A percentile compares a stretch with the other conserved stretches of the same genome.
Evolutionary conservation across 92 coral and sea anemone species (phyloP).

Genomic region (Siderastrea radians): DNA sequence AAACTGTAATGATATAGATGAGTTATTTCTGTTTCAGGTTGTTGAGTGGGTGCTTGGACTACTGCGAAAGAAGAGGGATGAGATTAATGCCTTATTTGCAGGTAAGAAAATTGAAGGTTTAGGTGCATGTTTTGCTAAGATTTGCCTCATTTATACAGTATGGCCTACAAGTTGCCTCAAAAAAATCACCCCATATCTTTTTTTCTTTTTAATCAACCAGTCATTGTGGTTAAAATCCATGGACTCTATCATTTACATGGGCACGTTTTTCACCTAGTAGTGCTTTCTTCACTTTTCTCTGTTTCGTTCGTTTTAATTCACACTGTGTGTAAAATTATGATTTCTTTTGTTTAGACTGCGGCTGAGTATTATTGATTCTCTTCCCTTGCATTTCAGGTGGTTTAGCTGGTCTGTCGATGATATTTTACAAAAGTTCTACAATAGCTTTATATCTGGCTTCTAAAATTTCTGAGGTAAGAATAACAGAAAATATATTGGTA

Average conservation of each 20-base stretch:
- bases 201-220: too few relatives aligned
- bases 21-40: constrained; percentile 47
- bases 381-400: constrained; percentile 68
- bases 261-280: too few relatives aligned
- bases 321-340: too few relatives aligned
- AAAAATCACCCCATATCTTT: too few relatives aligned
- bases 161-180: too few relatives aligned
- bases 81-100: constrained; percentile 80
- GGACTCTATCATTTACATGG: too few relatives aligned
- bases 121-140: background rate
- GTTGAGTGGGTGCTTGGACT: constrained; percentile 76
- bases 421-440: constrained; percentile 90
- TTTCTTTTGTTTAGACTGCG: too few relatives aligned
- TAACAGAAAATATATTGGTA: background rate
- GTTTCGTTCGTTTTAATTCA: too few relatives aligned
- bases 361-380: background rate
- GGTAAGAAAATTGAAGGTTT: constrained; percentile 53
- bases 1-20: background rate
- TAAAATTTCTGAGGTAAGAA: constrained; percentile 89
- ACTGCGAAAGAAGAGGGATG: constrained; percentile 82
- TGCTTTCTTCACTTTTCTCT: too few relatives aligned
- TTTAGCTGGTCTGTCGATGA: constrained; percentile 90
- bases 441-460: constrained; percentile 88
- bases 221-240: too few relatives aligned
- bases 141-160: too few relatives aligned